Base-by-base conservation (phyloP, 2,113 vertebrate genomes). In the Xiphophorus hellerii region DNA sequence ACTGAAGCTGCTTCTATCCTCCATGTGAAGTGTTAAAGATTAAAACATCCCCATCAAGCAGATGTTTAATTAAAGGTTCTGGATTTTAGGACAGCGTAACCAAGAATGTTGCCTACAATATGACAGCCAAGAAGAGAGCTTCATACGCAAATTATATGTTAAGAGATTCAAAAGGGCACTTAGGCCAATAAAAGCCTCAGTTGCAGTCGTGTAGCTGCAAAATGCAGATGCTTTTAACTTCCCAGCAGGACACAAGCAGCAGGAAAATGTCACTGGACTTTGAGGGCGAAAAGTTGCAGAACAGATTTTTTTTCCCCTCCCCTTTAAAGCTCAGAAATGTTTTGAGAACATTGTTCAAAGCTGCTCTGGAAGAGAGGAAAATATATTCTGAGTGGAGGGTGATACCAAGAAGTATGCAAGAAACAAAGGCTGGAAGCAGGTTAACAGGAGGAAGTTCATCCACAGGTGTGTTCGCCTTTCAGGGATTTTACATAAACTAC, bases 141-240 rank as follows among this genome's bases (percentile, higher is more conserved):
- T 88, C 74, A 71, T 73, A n/a, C 69, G 66, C 28, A 86, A 86
- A 87, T 83, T 75, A 82, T 76, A 85, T 66, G 84, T 78, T 86
- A 80, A 82, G 74, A 71, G 82, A 80, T 80, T 78, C 71, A 80
- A 87, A 80, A 80, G 75, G 79, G 69, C 81, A 73, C 64, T 84
- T 73, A 62, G 74, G 67, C 77, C 29, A 73, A 81, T 85, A 77
- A 89, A 89, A 82, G 83, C 83, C 22, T 74, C 74, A 33, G 73
- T 86, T 78, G 74, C 80, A 74, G 71, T 35, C 76, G 35, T 27
- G 65, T 29, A 51, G 67, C 83, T 80, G 82, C 76, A 86, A 87
- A 89, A 82, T 76, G 83, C 48, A 86, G 84, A 80, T 72, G 80
- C 83, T 88, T 90, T 92, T 80, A 80, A 78, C 81, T 81, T 85